These are phyloP conservation scores for Steromphala cineraria DNA, from an alignment of 2,888 invertebrate genomes.

Conservation along the genomic window DNA sequence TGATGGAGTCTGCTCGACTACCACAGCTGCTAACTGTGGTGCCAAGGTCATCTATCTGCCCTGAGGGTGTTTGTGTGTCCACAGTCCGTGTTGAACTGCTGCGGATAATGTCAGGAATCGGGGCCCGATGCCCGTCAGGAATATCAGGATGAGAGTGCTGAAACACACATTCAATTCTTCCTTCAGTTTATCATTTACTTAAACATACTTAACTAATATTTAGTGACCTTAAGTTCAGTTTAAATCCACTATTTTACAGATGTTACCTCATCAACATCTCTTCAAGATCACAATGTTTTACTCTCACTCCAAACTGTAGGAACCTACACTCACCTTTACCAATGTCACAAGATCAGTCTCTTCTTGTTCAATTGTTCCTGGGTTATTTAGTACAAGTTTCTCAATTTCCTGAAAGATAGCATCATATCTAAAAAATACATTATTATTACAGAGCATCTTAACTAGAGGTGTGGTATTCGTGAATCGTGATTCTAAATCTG, in stretches of 20 bases:
- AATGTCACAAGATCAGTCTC: conserved; percentile 48
- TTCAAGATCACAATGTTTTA: too few species aligned
- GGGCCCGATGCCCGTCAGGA: conserved; percentile 90
- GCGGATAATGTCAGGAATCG: conserved; percentile 82
- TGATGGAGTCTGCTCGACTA: conserved; percentile 79
- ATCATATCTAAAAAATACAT: neutral
- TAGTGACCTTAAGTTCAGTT: too few species aligned
- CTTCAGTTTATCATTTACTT: too few species aligned
- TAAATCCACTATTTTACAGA: too few species aligned
- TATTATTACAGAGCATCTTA: neutral
- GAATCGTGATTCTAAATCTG: too few species aligned
- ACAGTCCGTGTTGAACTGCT: conserved; percentile 81
- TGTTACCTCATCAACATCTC: too few species aligned
- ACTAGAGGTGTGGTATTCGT: too few species aligned
- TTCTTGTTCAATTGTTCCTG: conserved; percentile 66
- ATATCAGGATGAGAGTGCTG: conserved; percentile 77
- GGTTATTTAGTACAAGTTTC: conserved; percentile 82
- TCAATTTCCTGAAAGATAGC: conserved; percentile 81
- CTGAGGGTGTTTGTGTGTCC: conserved; percentile 89
- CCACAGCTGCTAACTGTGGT: conserved; percentile 50
- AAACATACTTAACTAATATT: too few species aligned
- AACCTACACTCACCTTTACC: conserved; percentile 76
- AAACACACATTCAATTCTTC: neutral
- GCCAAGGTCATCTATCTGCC: conserved; percentile 47
- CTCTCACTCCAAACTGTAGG: neutral